Evolutionary conservation across 2,888 invertebrate species (phyloP).

Genomic region (Erynnis tages): DNA sequence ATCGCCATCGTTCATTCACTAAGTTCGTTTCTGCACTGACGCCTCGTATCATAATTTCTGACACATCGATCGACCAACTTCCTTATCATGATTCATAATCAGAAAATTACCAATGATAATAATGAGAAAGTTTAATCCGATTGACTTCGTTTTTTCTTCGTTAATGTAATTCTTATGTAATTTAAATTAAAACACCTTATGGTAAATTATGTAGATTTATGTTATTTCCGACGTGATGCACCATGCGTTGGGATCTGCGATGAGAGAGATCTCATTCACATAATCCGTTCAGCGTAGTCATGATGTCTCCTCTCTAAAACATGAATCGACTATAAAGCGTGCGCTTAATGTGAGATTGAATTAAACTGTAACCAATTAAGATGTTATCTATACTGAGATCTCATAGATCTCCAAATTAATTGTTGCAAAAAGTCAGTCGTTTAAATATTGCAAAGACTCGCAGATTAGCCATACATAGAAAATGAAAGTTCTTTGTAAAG

Average conservation of each 20-base stretch:
- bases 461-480: slow-evolving; percentile 54
- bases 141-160: background rate
- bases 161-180: background rate
- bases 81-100: too few relatives aligned
- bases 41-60: too few relatives aligned
- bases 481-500: slow-evolving; percentile 64
- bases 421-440: slow-evolving; percentile 16
- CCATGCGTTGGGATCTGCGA: background rate
- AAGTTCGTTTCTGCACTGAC: too few relatives aligned
- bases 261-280: slow-evolving; percentile 1
- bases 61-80: too few relatives aligned
- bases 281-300: slow-evolving; percentile 7
- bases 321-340: slow-evolving; percentile 8
- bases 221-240: background rate
- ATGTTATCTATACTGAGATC: slow-evolving; percentile 24
- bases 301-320: slow-evolving; percentile 20
- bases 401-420: slow-evolving; percentile 6
- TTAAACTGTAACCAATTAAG: slow-evolving; percentile 25
- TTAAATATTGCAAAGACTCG: slow-evolving; percentile 40
- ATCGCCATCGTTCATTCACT: too few relatives aligned
- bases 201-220: background rate
- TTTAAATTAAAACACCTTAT: too few relatives aligned
- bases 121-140: slow-evolving; percentile 7
- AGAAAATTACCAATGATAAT: background rate
- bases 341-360: slow-evolving; percentile 1